A percentile compares a stretch with the other conserved stretches of the same genome.
These are phyloP conservation scores for Redunca redunca DNA, from an alignment of 2,113 vertebrate genomes.

Conservation along the genomic window DNA sequence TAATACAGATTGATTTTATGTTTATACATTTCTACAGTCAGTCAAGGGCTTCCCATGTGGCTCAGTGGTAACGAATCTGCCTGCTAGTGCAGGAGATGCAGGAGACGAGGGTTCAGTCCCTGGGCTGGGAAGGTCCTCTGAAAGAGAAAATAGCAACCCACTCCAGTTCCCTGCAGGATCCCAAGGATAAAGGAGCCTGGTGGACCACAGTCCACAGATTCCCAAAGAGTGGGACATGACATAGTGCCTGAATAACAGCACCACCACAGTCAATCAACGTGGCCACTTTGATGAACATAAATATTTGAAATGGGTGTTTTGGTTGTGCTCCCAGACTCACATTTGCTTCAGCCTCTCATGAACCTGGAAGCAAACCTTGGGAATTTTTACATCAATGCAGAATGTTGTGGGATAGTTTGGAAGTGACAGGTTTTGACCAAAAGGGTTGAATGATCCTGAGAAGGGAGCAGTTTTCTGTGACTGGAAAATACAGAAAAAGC, in stretches of 20 bases:
- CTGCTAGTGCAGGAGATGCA: neutral
- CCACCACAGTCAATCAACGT: neutral
- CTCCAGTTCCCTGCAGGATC: neutral
- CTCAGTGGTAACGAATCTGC: neutral
- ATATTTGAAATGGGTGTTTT: neutral
- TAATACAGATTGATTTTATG: neutral
- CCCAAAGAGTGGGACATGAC: neutral
- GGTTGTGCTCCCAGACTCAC: neutral
- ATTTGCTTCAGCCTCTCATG: neutral
- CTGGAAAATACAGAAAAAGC: neutral
- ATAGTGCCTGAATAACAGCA: neutral
- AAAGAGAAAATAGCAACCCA: neutral
- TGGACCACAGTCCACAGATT: neutral
- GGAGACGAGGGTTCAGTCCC: neutral
- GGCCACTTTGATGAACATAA: neutral
- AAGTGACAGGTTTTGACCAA: neutral
- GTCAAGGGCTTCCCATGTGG: neutral
- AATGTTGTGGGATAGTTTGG: neutral
- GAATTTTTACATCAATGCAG: neutral
- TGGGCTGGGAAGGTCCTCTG: neutral
- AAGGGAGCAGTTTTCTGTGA: neutral
- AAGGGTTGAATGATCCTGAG: neutral
- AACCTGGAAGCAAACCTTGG: neutral
- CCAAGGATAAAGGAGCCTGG: neutral
- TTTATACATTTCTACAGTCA: neutral